Percentiles rank a stretch among this genome's conserved stretches.
phyloP scores from a whole-genome alignment of 2,888 invertebrate species.

The Mesorhabditis spiculigera region DNA sequence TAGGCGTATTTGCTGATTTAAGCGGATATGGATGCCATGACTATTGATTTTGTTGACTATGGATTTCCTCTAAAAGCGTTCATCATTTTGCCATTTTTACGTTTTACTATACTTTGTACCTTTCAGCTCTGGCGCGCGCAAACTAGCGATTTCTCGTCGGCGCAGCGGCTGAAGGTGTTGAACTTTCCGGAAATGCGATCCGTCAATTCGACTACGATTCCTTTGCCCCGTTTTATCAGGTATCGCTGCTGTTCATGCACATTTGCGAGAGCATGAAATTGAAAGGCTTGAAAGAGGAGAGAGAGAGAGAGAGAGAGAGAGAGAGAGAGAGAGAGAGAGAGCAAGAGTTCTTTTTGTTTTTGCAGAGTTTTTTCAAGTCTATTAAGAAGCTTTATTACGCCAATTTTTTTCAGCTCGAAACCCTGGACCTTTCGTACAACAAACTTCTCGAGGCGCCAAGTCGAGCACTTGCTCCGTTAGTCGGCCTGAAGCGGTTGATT shows the following conservation, averaged over 20 bases:
- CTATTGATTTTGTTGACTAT: no score
- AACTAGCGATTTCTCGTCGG: not conserved
- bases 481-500: not conserved
- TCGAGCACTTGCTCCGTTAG: not conserved
- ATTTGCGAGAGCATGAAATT: not conserved
- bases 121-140: slow-evolving; percentile 5
- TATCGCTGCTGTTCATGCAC: not conserved
- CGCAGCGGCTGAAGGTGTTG: not conserved
- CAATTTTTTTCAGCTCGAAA: not conserved
- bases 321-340: no score
- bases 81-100: no score
- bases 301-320: no score
- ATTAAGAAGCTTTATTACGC: no score
- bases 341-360: no score
- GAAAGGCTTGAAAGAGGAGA: no score
- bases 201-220: slow-evolving; percentile 5
- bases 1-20: not conserved
- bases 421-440: slow-evolving; percentile 3
- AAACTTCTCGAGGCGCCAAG: not conserved
- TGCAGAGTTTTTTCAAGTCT: no score
- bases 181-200: slow-evolving; percentile 1
- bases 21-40: not conserved
- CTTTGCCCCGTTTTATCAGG: slow-evolving; percentile 6
- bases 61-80: no score
- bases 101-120: not conserved